These are phyloP conservation scores for Microtus montanus DNA, from an alignment of 2,113 vertebrate species.

Conservation along the genomic window DNA sequence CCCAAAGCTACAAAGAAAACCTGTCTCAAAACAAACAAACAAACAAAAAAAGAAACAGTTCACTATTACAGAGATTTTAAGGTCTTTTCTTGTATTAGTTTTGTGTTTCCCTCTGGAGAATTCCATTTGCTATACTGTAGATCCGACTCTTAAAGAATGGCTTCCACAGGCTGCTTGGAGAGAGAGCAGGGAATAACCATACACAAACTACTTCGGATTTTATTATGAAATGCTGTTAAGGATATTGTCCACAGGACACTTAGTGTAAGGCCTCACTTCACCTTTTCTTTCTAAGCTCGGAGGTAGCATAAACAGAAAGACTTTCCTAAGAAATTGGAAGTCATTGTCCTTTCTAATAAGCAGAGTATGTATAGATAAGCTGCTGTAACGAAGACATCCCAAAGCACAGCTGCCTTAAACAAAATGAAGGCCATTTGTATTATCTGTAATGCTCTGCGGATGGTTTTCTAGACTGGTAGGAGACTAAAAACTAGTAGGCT, in stretches of 20 bases:
- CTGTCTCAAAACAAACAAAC: too few relatives aligned
- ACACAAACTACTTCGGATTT: neutral
- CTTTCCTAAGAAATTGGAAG: neutral
- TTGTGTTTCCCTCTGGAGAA: neutral
- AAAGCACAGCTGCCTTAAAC: neutral
- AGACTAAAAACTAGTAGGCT: neutral
- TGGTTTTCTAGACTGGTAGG: neutral
- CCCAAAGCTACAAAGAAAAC: too few relatives aligned
- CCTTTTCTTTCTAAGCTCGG: neutral
- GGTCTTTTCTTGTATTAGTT: neutral
- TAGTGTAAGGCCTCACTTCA: neutral
- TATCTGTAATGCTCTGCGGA: neutral
- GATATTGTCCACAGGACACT: neutral
- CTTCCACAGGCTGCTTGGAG: neutral
- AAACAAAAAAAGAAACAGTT: too few relatives aligned
- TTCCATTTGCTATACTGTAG: neutral
- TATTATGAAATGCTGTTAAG: neutral
- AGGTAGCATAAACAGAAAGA: neutral
- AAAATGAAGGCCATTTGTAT: neutral
- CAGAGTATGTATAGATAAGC: neutral
- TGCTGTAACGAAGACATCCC: neutral
- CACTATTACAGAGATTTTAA: neutral
- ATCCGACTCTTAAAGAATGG: neutral
- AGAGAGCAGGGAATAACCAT: neutral
- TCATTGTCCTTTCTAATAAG: slow-evolving; percentile 38